Base-by-base conservation (phyloP, 2,888 invertebrate genomes). In the Lymantria dispar region DNA sequence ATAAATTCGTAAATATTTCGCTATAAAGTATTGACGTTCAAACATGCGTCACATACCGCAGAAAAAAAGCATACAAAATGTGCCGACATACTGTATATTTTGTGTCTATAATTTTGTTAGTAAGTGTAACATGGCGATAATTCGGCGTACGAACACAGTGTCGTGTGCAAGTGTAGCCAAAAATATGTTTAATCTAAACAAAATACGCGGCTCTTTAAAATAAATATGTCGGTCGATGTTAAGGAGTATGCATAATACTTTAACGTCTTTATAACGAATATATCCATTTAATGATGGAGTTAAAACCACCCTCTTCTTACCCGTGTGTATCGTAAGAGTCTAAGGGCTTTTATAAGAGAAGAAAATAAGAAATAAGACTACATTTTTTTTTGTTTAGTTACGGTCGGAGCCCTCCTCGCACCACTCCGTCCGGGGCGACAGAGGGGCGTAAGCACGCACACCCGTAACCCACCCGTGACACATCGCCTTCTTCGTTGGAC, bases 141-240 rank as follows among this genome's bases (percentile, higher is more conserved):
- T 72, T 71, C 58, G 64, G 10, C 31, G 45, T 41, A 48, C 15
- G 61, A 37, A 60, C 74, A 71, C 74, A 71, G 90, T 87, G 90
- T 90, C 91, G 91, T 89, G 89, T 85, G 90, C 90, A 91, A 89
- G 87, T 87, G 86, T 76, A 76, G 82, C 87, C 87, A 80, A 78
- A 89, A 90, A 90, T 90, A 91, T 90, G 80, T 89, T 87, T 85
- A 88, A 91, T 87, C 83, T 70, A 91, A 91, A 88, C 90, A 90
- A 83, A 84, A 86, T 80, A 74, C 78, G 77, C 74, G 74, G 80
- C 80, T 82, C 79, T 85, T 85, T 76, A 84, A 89, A 86, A 90
- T 87, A 90, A 90, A 90, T 89, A 88, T 85, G 79, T 83, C 85
- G 83, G 85, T 58, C 72, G 72, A 54, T 53, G 62, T 86, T 72